Percentiles rank a stretch among this genome's conserved stretches.
Evolutionary conservation across 1,140 invertebrate genomes (phyloP).

Genomic region (Sipha flava): DNA sequence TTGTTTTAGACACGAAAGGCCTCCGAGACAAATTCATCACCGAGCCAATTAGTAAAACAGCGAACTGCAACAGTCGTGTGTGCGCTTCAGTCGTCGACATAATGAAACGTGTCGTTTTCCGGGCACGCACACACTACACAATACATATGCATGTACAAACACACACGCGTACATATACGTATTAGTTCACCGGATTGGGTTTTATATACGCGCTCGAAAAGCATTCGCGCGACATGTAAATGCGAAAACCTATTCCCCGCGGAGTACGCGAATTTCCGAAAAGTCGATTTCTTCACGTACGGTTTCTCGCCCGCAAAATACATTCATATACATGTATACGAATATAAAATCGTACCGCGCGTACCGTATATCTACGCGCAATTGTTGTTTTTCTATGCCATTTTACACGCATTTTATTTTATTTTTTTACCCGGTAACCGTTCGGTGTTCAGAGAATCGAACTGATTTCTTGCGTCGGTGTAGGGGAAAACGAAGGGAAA

Average conservation of each 20-base stretch:
- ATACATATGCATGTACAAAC: background rate
- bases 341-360: background rate
- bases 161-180: background rate
- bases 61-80: no score
- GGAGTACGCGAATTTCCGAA: background rate
- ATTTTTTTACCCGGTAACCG: background rate
- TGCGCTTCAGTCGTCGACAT: no score
- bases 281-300: background rate
- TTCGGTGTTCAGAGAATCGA: constrained; percentile 1
- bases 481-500: background rate
- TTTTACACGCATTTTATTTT: background rate
- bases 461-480: background rate
- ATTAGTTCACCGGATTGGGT: background rate
- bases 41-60: no score
- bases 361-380: background rate
- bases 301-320: no score
- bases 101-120: no score
- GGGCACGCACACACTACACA: background rate
- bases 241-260: background rate
- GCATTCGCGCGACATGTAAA: background rate
- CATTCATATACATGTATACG: no score
- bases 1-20: no score
- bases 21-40: no score
- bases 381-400: background rate
- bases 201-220: background rate